Evolutionary conservation across 2,888 invertebrate genomes (phyloP), one percentile per base, ranked within the genome.

Genomic region (Aspidapion aeneum): DNA sequence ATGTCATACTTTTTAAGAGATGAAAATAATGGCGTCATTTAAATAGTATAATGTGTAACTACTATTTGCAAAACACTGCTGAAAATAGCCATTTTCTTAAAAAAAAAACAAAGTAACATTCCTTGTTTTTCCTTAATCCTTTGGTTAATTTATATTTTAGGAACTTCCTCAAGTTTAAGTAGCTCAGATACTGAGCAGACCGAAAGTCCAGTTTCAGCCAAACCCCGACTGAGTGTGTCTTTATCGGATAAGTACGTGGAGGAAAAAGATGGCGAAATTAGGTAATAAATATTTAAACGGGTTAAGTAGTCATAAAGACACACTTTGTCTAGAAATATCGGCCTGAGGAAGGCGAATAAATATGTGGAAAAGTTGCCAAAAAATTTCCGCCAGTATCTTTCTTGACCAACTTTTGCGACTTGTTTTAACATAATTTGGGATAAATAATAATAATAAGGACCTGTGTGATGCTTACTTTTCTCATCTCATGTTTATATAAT

Each of bases 141-240:
- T 48, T 48, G n/a, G n/a, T n/a, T n/a, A 35, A 35, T 35, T 35
- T 35, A 35, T 12, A n/a, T n/a, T n/a, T n/a, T n/a, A 35, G 35
- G 35, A 35, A 35, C 35, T 35, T 35, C 35, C 35, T 35, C 35
- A 35, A 35, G 5, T 3, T 12, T 12, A 35, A 80, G 83, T 68
- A 85, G 85, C 61, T 82, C 83, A 0, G 80, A 78, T 67, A 78
- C 79, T 49, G 67, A 74, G 18, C 75, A 74, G 58, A 22, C 22
- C 7, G 18, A 49, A 9, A 64, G 60, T 22, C 65, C 73, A 0
- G 66, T 74, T 17, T 60, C 74, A 1, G 35, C 72, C 1, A 69
- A 72, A 65, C 66, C 70, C 35, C 69, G 75, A 67, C 64, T 74
- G n/a, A 72, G 73, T 55, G 65, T 73, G 18, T 72, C 72, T 1